Percentiles rank a stretch among this genome's conserved stretches.
Evolutionary conservation across 2,797 vertebrate genomes (phyloP).

Genomic region (Miichthys miiuy): DNA sequence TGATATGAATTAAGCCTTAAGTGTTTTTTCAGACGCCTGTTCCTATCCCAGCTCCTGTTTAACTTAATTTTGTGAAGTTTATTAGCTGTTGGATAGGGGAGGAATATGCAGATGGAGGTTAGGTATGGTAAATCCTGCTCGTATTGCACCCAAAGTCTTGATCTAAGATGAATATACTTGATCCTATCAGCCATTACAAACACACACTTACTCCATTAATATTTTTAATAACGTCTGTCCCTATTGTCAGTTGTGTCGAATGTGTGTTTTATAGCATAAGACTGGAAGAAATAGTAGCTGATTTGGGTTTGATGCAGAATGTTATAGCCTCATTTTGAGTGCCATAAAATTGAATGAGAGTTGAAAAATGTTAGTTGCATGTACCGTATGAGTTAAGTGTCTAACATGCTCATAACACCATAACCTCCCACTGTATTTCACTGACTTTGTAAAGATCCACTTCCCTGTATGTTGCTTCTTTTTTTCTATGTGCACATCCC

Average conservation of each 20-base stretch:
- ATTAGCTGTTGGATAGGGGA: slow-evolving; percentile 47
- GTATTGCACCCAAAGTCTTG: slow-evolving; percentile 63
- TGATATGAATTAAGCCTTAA: slow-evolving; percentile 79
- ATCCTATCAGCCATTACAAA: slow-evolving; percentile 67
- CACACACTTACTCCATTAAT: slow-evolving; percentile 43
- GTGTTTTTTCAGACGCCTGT: slow-evolving; percentile 67
- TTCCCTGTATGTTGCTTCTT: slow-evolving; percentile 62
- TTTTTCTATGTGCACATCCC: slow-evolving; percentile 67
- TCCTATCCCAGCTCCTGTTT: slow-evolving; percentile 51
- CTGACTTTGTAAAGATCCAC: slow-evolving; percentile 61
- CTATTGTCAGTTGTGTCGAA: slow-evolving; percentile 26
- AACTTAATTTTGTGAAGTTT: slow-evolving; percentile 51
- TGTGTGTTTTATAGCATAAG: slow-evolving; percentile 50
- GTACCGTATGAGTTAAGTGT: slow-evolving; percentile 45
- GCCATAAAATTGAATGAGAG: slow-evolving; percentile 46
- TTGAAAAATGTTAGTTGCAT: slow-evolving; percentile 40
- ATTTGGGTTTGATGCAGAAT: slow-evolving; percentile 39
- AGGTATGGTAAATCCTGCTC: slow-evolving; percentile 43
- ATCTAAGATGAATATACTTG: slow-evolving; percentile 66
- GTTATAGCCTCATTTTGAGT: slow-evolving; percentile 48
- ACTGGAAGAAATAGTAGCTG: slow-evolving; percentile 22
- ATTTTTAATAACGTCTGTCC: slow-evolving; percentile 42
- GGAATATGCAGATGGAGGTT: slow-evolving; percentile 62
- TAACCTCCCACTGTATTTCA: slow-evolving; percentile 38
- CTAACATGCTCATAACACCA: slow-evolving; percentile 40